Evolutionary conservation across 2,888 invertebrate genomes (phyloP).

Genomic region (Ochropacha duplaris): DNA sequence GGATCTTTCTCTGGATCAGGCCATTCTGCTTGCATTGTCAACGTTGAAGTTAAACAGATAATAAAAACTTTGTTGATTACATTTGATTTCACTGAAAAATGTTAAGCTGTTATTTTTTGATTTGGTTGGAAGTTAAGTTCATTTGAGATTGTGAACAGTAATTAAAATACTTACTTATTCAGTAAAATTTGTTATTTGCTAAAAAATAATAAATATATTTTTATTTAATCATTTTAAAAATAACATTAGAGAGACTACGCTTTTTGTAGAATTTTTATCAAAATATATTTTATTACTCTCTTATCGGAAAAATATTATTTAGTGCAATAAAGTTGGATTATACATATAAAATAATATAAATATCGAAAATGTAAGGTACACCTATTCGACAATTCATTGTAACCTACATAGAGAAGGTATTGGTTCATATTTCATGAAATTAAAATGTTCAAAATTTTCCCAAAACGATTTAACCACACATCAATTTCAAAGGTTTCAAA

Average conservation of each 20-base stretch:
- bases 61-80: slow-evolving; percentile 14
- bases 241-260: background rate
- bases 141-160: background rate
- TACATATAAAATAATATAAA: no score
- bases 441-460: no score
- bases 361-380: no score
- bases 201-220: background rate
- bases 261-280: background rate
- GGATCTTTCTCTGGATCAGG: slow-evolving; percentile 37
- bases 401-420: no score
- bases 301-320: slow-evolving; percentile 1
- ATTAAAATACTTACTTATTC: background rate
- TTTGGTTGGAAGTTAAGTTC: background rate
- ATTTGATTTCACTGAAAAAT: slow-evolving; percentile 29
- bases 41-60: slow-evolving; percentile 8
- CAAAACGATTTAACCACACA: no score
- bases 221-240: background rate
- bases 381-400: no score
- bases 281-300: background rate
- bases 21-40: slow-evolving; percentile 14
- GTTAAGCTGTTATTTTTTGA: background rate
- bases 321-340: background rate
- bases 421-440: no score
- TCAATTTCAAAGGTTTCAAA: no score
- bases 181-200: background rate